A percentile compares a stretch with the other conserved stretches of the same genome.
Conservation (phyloP, 1,140 invertebrate species). For the Lordiphosa stackelbergi region DNA sequence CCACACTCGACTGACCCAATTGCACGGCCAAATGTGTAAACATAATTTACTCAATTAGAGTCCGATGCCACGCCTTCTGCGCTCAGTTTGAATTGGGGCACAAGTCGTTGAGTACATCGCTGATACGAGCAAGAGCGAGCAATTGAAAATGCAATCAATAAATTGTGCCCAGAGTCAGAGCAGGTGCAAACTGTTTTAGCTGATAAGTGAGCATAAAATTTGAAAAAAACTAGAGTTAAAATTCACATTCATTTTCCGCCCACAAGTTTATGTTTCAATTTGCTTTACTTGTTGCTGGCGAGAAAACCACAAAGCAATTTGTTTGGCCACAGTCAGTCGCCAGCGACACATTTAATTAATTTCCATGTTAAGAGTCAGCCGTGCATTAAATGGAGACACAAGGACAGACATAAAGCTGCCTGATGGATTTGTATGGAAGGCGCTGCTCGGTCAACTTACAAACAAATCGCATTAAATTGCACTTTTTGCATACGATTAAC, state of each 20-base stretch:
- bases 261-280: constrained; percentile 41
- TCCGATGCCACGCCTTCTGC: constrained; percentile 26
- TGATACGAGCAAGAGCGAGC: constrained; percentile 26
- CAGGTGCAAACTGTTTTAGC: too few species aligned
- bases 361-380: constrained; percentile 49
- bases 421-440: constrained; percentile 1
- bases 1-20: constrained; percentile 46
- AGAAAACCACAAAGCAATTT: constrained; percentile 52
- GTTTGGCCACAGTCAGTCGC: constrained; percentile 9
- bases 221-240: too few species aligned
- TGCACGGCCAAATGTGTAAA: constrained; percentile 69
- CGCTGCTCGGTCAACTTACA: constrained; percentile 50
- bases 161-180: constrained; percentile 21
- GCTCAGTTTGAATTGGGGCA: constrained; percentile 53
- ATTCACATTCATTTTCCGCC: not conserved
- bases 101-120: constrained; percentile 38
- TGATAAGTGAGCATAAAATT: too few species aligned
- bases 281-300: constrained; percentile 37
- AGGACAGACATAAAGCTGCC: constrained; percentile 21
- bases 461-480: constrained; percentile 66
- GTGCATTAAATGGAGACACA: constrained; percentile 38
- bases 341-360: constrained; percentile 44
- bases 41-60: constrained; percentile 73
- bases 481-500: constrained; percentile 51
- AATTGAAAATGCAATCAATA: constrained; percentile 61